A percentile compares a stretch with the other conserved stretches of the same genome.
Conservation (phyloP, 2,797 vertebrate species). For the Chanos chanos region DNA sequence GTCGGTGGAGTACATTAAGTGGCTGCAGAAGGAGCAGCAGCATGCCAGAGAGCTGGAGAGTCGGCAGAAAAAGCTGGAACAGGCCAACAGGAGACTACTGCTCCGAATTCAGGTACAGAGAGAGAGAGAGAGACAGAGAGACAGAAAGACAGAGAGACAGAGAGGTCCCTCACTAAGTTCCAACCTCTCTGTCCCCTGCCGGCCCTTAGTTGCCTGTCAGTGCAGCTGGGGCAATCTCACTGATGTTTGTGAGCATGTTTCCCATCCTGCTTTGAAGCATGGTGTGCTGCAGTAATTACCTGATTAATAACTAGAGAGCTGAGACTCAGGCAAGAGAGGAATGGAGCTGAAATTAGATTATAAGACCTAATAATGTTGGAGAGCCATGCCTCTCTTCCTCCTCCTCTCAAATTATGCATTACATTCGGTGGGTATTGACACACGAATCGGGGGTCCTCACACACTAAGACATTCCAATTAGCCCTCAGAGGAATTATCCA, state of each 20-base stretch:
- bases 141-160: background rate
- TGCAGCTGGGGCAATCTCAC: background rate
- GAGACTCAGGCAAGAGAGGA: constrained; percentile 36
- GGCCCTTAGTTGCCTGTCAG: background rate
- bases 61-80: constrained; percentile 96
- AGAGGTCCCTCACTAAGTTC: background rate
- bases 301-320: constrained; percentile 50
- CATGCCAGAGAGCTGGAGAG: constrained; percentile 90
- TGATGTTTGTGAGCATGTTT: constrained; percentile 25
- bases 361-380: constrained; percentile 41
- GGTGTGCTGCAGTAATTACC: constrained; percentile 40
- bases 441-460: constrained; percentile 33
- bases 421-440: constrained; percentile 36
- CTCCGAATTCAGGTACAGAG: constrained; percentile 93
- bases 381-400: constrained; percentile 24
- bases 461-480: constrained; percentile 49
- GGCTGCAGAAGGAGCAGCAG: constrained; percentile 99
- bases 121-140: background rate
- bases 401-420: constrained; percentile 46
- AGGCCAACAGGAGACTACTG: constrained; percentile 86
- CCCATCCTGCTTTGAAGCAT: constrained; percentile 5
- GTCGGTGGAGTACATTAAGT: constrained; percentile 99
- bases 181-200: background rate
- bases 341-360: constrained; percentile 44
- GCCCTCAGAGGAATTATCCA: constrained; percentile 42